Base-by-base conservation (phyloP, 2,888 invertebrate genomes). In the Morinoia aosen region DNA sequence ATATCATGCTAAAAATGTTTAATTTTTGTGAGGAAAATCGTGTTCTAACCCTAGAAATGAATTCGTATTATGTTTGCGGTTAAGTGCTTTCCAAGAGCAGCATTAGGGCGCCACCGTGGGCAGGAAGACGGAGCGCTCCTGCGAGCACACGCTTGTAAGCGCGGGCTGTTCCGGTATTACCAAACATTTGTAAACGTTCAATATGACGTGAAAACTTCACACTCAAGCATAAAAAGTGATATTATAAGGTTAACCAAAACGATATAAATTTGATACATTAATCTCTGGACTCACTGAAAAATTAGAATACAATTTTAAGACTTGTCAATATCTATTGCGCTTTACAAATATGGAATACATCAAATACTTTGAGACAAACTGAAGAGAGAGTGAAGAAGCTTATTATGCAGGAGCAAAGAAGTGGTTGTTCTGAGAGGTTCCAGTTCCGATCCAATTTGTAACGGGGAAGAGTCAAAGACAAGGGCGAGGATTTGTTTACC, bases 401-500 rank as follows among this genome's bases (percentile, higher is more conserved):
- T 76, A 76, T 76, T 16, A 76, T 76, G 76, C 76, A 76, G 76
- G 19, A 76, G 76, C 76, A 33, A 76, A 76, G 76, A 76, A 19
- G 90, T 48, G 90, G 90, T 40, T 39, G 39, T 90, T 90, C 90
- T 90, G 90, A 90, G 90, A 90, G 90, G 90, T 90, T 39, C 48
- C 90, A 90, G 90, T 90, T 90, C 40, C 39, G 90, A 39, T 90
- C 40, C 90, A 40, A 90, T 48, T 39, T 90, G 39, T 90, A 90
- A 40, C 48, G 90, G 48, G 90, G 93, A 93, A 14, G 33, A 57
- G 48, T 93, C n/a, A 93, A 48, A n/a, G 57, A 93, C 93, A n/a
- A 93, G 93, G 93, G 93, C 57, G 57, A 93, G 57, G 93, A 93
- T 57, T 93, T 56, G 57, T 56, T 93, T 93, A 93, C 58, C 57